Conservation (phyloP, 1,140 invertebrate genomes). For the Manduca sexta region DNA sequence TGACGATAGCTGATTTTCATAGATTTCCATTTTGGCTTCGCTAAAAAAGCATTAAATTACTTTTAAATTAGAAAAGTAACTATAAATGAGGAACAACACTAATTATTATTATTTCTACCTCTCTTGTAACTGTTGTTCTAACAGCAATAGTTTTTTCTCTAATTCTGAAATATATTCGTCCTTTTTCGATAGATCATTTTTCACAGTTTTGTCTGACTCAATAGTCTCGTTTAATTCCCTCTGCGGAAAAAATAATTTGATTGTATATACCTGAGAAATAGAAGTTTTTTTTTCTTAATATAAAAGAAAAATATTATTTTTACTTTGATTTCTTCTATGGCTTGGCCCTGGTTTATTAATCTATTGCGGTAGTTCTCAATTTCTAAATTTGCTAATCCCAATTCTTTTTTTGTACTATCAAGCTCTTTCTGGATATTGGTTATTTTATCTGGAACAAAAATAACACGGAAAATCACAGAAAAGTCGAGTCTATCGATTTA, state of each 20-base stretch:
- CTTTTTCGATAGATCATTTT: slow-evolving; percentile 33
- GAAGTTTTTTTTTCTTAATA: no score
- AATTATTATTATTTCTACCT: no score
- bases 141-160: slow-evolving; percentile 26
- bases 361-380: slow-evolving; percentile 28
- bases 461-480: no score
- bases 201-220: slow-evolving; percentile 27
- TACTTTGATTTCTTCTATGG: slow-evolving; percentile 41
- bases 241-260: slow-evolving; percentile 23
- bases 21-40: slow-evolving; percentile 41
- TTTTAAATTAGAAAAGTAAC: no score
- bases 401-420: slow-evolving; percentile 20
- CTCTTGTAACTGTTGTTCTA: slow-evolving; percentile 41
- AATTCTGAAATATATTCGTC: slow-evolving; percentile 38
- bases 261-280: no score
- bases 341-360: slow-evolving; percentile 24
- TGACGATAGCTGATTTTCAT: slow-evolving; percentile 40
- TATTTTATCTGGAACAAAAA: slow-evolving; percentile 20
- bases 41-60: slow-evolving; percentile 26
- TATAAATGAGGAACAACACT: no score
- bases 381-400: slow-evolving; percentile 27
- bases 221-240: slow-evolving; percentile 24
- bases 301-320: no score
- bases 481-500: no score
- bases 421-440: slow-evolving; percentile 25